Conservation (phyloP, 23 tunicate species). For the Ascidia mentula region DNA sequence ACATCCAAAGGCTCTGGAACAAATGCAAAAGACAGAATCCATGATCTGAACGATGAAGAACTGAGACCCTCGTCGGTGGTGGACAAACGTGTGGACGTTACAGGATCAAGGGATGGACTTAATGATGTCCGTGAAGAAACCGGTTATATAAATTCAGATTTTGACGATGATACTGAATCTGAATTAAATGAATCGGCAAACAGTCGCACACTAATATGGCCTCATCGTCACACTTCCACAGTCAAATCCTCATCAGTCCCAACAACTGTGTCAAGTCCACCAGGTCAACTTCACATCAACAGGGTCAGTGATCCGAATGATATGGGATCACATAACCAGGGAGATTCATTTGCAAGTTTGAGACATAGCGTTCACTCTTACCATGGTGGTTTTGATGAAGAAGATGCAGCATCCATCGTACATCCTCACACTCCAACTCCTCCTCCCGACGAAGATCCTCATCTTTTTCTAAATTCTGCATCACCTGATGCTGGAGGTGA, state of each 20-base stretch:
- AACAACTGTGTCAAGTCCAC: not conserved
- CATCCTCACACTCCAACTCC: slow-evolving; percentile 67
- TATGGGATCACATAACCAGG: not conserved
- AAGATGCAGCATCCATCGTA: not conserved
- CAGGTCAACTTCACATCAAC: not conserved
- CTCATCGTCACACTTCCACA: slow-evolving; percentile 12
- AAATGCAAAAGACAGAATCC: not conserved
- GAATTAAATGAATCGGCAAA: slow-evolving; percentile 69
- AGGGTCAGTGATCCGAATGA: not conserved
- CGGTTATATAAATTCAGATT: slow-evolving; percentile 26
- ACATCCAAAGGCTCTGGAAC: not conserved
- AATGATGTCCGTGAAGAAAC: slow-evolving; percentile 20
- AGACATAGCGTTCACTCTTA: not conserved
- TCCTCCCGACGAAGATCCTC: slow-evolving; percentile 43
- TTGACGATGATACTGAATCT: slow-evolving; percentile 67
- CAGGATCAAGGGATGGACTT: slow-evolving; percentile 40
- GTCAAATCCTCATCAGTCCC: not conserved
- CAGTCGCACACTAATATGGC: slow-evolving; percentile 56
- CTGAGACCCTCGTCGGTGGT: slow-evolving; percentile 54
- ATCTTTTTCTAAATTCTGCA: not conserved
- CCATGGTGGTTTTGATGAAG: not conserved
- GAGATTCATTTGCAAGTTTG: not conserved
- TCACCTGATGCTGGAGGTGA: not conserved
- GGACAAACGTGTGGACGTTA: slow-evolving; percentile 74
- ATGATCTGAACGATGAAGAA: not conserved